Conservation (phyloP, 2,113 vertebrate genomes). For the Ageneiosus marmoratus region DNA sequence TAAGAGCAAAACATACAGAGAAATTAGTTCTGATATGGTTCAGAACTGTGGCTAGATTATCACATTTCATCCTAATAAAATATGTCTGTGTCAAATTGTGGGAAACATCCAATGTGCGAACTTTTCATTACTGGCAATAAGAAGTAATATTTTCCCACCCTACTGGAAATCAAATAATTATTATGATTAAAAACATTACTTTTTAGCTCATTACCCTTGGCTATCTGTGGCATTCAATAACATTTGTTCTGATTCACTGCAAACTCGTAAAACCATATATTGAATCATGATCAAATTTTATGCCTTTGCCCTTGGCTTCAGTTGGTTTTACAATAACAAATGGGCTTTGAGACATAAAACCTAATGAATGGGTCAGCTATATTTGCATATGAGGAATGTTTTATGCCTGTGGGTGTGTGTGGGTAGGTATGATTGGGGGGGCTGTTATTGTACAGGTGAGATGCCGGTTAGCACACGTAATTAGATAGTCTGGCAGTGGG, state of each 20-base stretch:
- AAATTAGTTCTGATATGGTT: background rate
- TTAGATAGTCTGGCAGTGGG: conserved; percentile 70
- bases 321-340: conserved; percentile 74
- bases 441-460: conserved; percentile 67
- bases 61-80: background rate
- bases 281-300: conserved; percentile 58
- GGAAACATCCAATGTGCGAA: conserved; percentile 20
- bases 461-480: conserved; percentile 69
- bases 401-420: background rate
- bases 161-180: conserved; percentile 45
- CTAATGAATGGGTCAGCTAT: conserved; percentile 77
- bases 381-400: conserved; percentile 76
- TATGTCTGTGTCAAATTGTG: conserved; percentile 7
- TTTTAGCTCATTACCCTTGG: conserved; percentile 67
- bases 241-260: conserved; percentile 60
- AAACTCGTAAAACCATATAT: conserved; percentile 67
- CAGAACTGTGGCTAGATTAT: background rate
- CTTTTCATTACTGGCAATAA: conserved; percentile 10
- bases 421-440: conserved; percentile 37
- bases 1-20: conserved; percentile 39
- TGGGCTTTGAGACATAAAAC: conserved; percentile 73
- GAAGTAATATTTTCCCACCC: background rate
- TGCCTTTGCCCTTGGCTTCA: conserved; percentile 68
- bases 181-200: conserved; percentile 61
- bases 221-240: conserved; percentile 69